These are phyloP conservation scores for Acipenser oxyrinchus DNA, from an alignment of 2,797 vertebrate genomes.

Conservation along the genomic window DNA sequence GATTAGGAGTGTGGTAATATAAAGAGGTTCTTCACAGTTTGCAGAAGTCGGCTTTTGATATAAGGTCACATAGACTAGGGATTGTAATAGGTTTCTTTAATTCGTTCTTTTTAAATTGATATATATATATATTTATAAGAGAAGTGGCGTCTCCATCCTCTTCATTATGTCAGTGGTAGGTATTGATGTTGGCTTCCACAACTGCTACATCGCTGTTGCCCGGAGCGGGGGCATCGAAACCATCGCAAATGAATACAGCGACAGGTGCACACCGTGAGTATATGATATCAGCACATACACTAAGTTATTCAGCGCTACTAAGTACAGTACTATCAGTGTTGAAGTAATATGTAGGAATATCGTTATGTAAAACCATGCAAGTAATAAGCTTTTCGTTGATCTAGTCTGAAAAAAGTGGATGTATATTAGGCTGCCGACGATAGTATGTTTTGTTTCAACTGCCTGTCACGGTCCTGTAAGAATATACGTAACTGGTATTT, in stretches of 20 bases:
- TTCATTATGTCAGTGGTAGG: conserved; percentile 86
- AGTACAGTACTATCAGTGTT: too few species aligned
- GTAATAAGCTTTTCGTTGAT: too few species aligned
- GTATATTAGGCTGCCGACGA: too few species aligned
- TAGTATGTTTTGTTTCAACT: too few species aligned
- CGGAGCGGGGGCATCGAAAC: conserved; percentile 91
- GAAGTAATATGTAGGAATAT: too few species aligned
- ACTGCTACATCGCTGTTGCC: conserved; percentile 88
- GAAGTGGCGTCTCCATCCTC: background rate
- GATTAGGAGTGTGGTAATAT: conserved; percentile 48
- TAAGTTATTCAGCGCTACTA: too few species aligned
- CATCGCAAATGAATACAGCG: conserved; percentile 90
- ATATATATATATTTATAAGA: conserved; percentile 31
- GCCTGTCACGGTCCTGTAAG: too few species aligned
- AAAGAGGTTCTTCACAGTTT: conserved; percentile 34
- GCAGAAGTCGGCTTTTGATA: conserved; percentile 47
- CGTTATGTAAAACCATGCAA: too few species aligned
- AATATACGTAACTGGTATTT: too few species aligned
- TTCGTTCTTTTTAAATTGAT: conserved; percentile 26
- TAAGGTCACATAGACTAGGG: conserved; percentile 33
- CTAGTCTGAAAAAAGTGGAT: too few species aligned
- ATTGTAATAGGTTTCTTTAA: conserved; percentile 16
- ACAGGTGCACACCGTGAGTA: conserved; percentile 95
- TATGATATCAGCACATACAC: background rate
- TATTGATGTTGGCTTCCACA: conserved; percentile 88